These are phyloP conservation scores for Gordius sp. DNA, from an alignment of 2,888 invertebrate genomes.

Conservation along the genomic window DNA sequence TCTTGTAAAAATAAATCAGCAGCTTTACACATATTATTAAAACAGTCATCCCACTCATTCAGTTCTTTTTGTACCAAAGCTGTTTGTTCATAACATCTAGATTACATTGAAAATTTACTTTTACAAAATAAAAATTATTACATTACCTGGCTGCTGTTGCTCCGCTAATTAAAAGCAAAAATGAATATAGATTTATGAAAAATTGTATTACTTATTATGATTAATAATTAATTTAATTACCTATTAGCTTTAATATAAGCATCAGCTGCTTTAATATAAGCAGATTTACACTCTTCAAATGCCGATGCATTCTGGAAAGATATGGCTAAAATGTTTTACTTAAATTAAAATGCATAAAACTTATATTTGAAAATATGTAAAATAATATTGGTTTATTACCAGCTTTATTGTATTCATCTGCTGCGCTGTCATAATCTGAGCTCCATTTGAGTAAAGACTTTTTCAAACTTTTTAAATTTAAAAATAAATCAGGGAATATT, in stretches of 20 bases:
- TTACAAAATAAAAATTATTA: not conserved
- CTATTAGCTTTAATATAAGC: not conserved
- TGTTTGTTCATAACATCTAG: slow-evolving; percentile 5
- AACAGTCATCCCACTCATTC: slow-evolving; percentile 6
- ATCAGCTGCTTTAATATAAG: slow-evolving; percentile 13
- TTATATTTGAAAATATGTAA: not conserved
- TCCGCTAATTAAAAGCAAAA: not conserved
- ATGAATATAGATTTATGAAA: too few species aligned
- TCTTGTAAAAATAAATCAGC: slow-evolving; percentile 1
- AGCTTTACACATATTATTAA: slow-evolving; percentile 4
- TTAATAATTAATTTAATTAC: not conserved
- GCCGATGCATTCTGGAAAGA: not conserved
- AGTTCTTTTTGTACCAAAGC: slow-evolving; percentile 1
- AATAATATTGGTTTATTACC: not conserved
- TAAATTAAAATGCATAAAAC: not conserved
- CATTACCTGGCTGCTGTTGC: not conserved
- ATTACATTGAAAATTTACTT: not conserved
- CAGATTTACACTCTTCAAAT: slow-evolving; percentile 7
- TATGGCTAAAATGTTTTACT: not conserved
- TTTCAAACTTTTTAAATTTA: not conserved
- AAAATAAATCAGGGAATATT: not conserved
- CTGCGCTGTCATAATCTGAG: slow-evolving; percentile 3
- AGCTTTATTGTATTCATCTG: slow-evolving; percentile 13
- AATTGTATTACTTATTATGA: too few species aligned
- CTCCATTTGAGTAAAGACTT: slow-evolving; percentile 3